Evolutionary conservation across 2,113 vertebrate genomes (phyloP).

Genomic region (Pelobates fuscus): DNA sequence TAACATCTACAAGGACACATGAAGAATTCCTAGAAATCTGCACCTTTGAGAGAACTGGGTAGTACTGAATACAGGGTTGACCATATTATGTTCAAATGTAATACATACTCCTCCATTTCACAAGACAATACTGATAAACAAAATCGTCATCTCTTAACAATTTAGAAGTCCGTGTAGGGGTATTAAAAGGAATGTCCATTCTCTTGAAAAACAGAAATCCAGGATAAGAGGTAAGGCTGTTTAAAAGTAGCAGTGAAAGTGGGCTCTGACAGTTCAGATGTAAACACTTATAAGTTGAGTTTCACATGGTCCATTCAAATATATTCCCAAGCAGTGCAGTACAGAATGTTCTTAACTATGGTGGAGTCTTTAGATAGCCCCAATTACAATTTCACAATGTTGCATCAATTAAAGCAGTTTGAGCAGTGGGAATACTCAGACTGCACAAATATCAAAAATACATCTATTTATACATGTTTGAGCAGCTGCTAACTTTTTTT

Average conservation of each 20-base stretch:
- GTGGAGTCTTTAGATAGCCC: slow-evolving; percentile 13
- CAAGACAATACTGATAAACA: background rate
- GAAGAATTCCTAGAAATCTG: no score
- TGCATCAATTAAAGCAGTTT: background rate
- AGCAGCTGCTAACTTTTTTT: slow-evolving; percentile 51
- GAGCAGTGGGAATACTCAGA: slow-evolving; percentile 22
- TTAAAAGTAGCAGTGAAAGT: slow-evolving; percentile 16
- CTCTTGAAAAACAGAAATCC: slow-evolving; percentile 30
- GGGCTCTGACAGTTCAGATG: background rate
- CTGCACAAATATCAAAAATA: slow-evolving; percentile 30
- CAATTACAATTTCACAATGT: slow-evolving; percentile 16
- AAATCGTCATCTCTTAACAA: background rate
- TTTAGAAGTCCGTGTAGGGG: background rate
- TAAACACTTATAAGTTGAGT: background rate
- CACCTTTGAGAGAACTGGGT: no score
- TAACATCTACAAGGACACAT: no score
- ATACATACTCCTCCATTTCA: background rate
- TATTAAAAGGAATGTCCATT: slow-evolving; percentile 26
- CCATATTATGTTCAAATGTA: background rate
- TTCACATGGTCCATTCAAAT: background rate
- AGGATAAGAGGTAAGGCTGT: slow-evolving; percentile 39
- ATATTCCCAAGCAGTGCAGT: slow-evolving; percentile 28
- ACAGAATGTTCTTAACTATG: background rate
- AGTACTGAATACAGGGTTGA: no score
- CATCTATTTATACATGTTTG: slow-evolving; percentile 49